phyloP scores from a whole-genome alignment of 1,140 invertebrate species.

The Pogonus chalceus region DNA sequence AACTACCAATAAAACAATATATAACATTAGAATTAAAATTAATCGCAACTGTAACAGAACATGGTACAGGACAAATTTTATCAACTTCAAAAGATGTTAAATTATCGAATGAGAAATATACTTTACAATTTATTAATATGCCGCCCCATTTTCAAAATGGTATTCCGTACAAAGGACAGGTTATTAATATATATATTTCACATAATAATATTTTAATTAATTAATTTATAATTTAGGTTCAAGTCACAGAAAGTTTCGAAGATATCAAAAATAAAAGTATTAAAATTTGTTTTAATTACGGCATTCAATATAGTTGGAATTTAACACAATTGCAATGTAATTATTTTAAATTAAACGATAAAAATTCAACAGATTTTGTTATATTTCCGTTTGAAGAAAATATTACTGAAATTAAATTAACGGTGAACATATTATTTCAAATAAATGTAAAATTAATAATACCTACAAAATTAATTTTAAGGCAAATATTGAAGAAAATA shows the following conservation, averaged over 20 bases:
- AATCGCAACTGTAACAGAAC: constrained; percentile 48
- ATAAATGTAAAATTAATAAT: too few species aligned
- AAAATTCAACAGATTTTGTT: not conserved
- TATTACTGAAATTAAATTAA: not conserved
- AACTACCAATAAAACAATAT: not conserved
- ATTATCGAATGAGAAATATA: constrained; percentile 36
- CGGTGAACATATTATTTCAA: not conserved
- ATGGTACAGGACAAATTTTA: constrained; percentile 44
- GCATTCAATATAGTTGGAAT: constrained; percentile 17
- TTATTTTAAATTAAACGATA: not conserved
- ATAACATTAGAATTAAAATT: constrained; percentile 22
- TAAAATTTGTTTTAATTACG: constrained; percentile 30
- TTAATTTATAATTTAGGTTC: too few species aligned
- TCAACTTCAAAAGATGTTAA: constrained; percentile 36
- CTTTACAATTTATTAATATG: constrained; percentile 39
- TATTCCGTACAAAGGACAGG: constrained; percentile 47
- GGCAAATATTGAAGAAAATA: not conserved
- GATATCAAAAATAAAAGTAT: constrained; percentile 21
- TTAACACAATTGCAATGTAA: not conserved
- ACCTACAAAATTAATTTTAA: too few species aligned
- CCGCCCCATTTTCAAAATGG: constrained; percentile 47
- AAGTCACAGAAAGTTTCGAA: constrained; percentile 18
- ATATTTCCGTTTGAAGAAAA: not conserved
- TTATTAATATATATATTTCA: too few species aligned
- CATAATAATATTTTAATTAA: not conserved